Evolutionary conservation across 2,888 invertebrate species (phyloP), one percentile per base, ranked within the genome.

Genomic region (Neuroscelio doddi): DNA sequence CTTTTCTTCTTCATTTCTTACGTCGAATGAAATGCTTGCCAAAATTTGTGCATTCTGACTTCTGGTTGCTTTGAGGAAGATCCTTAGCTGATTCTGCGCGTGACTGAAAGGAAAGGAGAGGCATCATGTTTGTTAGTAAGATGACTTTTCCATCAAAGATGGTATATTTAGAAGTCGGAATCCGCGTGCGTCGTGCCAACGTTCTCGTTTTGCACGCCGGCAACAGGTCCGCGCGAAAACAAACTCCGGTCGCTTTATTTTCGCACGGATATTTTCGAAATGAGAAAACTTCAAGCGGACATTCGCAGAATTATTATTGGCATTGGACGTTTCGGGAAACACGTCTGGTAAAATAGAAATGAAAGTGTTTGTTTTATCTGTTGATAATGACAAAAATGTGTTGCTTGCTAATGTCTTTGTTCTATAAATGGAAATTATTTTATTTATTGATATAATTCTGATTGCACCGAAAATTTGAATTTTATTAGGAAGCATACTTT

Each of bases 171-270:
- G 36, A 12, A 27, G 49, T 27, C 16, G 16, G 27, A 38, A 38
- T 27, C 15, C 17, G 27, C 15, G 16, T 15, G 8, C 15, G n/a
- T 15, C 49, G 38, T 38, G 38, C 49, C 27, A 47, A 34, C 26
- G 34, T 49, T 38, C 24, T 49, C 39, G 29, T 29, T 50, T 39
- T 12, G 29, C 30, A 10, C 21, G 49, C 15, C 38, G 27, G 50
- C 29, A 50, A 50, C 36, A 29, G 50, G 39, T 30, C 16, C 21
- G 50, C 24, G 30, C 14, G 39, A 50, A 50, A 50, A 39, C 39
- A 50, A 50, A 29, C 24, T 24, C 15, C 24, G 27, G n/a, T 3
- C 21, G 27, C 21, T 50, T 50, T 39, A 39, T 50, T 50, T 50
- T 41, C 21, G 39, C 39, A 7, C 12, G n/a, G 50, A 15, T 50